Base-by-base conservation (phyloP, 1,140 invertebrate genomes). In the Adoxophyes honmai region DNA sequence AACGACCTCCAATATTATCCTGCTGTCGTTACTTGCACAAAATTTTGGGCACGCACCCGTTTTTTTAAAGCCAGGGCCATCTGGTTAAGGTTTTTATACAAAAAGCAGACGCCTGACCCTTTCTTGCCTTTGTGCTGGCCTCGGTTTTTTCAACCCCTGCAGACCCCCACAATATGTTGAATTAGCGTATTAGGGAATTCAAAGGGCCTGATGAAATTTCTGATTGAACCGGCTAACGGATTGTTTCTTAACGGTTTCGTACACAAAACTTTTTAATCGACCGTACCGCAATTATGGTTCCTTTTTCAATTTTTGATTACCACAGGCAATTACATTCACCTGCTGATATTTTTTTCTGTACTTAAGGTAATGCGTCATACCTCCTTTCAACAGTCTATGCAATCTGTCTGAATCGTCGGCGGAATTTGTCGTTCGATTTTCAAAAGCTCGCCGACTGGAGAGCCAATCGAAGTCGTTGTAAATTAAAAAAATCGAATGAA, bases 161-260 rank as follows among this genome's bases (percentile, higher is more conserved):
- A 65, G 73, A 75, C 73, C 81, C 80, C 82, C 72, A 86, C 86
- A 86, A 84, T 86, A 88, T 79, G 76, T 81, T 80, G 81, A 84
- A 88, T 88, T 86, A 88, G 77, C 76, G 83, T 86, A 86, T 88
- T 88, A 88, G 82, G 80, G 66, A 68, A 86, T 78, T 85, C 77
- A 81, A 86, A 81, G 75, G 81, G 75, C 55, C 64, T 78, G 83
- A 86, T 86, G 83, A 87, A 86, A 77, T 81, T 88, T 86, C 86
- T 81, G 83, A 88, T 88, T 85, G 82, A 75, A 75, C 78, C 68
- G 57, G 54, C 69, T 78, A 87, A 87, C 86, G 86, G 84, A 87
- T 88, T 88, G 82, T 65, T 55, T 67, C 70, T 66, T 81, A 86
- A 86, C 86, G 86, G 86, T 83, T 75, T 57, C 66, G 59, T 67